Evolutionary conservation across 2,888 invertebrate species (phyloP).

Genomic region (Nebria salina): DNA sequence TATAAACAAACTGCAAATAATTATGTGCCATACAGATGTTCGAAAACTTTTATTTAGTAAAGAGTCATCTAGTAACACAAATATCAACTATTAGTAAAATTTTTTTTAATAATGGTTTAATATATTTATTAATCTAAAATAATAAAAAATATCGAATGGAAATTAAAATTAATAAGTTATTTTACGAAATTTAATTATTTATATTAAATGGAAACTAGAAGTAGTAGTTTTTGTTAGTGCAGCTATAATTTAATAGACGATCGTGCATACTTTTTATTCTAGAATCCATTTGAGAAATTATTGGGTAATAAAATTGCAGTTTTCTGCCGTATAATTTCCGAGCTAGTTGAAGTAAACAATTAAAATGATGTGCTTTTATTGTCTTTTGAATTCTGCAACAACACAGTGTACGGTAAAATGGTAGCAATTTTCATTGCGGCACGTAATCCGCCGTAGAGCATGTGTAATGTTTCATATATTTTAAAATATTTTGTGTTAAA

Average conservation of each 20-base stretch:
- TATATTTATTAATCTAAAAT: no score
- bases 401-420: constrained; percentile 4
- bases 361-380: constrained; percentile 21
- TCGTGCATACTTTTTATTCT: background rate
- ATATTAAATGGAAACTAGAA: background rate
- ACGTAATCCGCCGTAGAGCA: constrained; percentile 22
- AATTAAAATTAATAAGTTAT: no score
- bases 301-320: constrained; percentile 8
- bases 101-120: no score
- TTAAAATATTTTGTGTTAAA: background rate
- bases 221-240: background rate
- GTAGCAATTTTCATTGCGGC: constrained; percentile 27
- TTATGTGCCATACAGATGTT: background rate
- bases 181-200: no score
- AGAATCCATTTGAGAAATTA: background rate
- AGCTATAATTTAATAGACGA: background rate
- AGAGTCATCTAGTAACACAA: no score
- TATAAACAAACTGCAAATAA: background rate
- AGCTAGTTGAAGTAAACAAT: background rate
- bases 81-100: no score
- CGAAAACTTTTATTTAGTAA: no score
- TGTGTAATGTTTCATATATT: background rate
- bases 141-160: no score
- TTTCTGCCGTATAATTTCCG: background rate
- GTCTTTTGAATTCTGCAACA: background rate